Evolutionary conservation across 1,140 invertebrate species (phyloP), one percentile per base, ranked within the genome.

Genomic region (Heliconius congener): DNA sequence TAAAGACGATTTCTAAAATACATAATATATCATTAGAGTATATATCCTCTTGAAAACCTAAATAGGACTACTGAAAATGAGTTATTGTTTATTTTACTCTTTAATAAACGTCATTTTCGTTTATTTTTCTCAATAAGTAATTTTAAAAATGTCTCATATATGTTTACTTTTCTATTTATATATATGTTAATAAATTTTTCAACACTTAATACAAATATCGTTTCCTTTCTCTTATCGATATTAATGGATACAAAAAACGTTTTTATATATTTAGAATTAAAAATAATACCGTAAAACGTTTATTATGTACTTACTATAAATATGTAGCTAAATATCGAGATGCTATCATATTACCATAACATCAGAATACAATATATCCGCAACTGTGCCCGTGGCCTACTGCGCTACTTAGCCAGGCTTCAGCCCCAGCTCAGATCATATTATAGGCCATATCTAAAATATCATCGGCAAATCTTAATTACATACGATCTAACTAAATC

Each of bases 321-420:
- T n/a, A 27, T 66, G 4, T 27, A 66, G 23, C 3, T 27, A 60
- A 27, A 66, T 73, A 70, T 42, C 37, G 72, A 23, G 34, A 39
- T 78, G 55, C 37, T 73, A 74, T 79, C 6, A 55, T 74, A 75
- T 71, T n/a, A 30, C 13, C 39, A 77, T 74, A 79, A 55, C 78
- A 79, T 77, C 70, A 50, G 78, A 78, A 42, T 70, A 79, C 73
- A 75, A 75, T 79, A 79, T 50, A 79, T 79, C 78, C 73, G 73
- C 57, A 79, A 74, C 60, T 34, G 34, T 72, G 82, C 78, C 82
- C 82, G 79, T 83, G 82, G 80, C 82, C 82, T 73, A 83, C 72
- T 83, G 77, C 72, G 73, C 80, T 75, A 83, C 73, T 81, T 79
- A 55, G 34, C 71, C 71, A 79, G 74, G 77, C 82, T 81, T 81